Percentiles rank a stretch among this genome's conserved stretches.
Conservation (phyloP, 2,797 vertebrate genomes). For the Sebastes ruberrimus region DNA sequence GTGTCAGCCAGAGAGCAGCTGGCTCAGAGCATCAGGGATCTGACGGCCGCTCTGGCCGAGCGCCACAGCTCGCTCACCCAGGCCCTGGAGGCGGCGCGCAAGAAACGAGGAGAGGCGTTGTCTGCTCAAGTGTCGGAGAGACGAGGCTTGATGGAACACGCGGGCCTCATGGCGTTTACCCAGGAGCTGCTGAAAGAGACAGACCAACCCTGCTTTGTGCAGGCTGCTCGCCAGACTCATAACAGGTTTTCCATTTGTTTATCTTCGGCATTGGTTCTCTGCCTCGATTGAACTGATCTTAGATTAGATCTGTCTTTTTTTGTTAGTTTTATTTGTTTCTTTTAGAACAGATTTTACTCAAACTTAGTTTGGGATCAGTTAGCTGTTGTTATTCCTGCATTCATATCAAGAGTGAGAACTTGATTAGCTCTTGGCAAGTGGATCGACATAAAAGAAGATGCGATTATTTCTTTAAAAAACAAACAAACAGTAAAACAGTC, state of each 20-base stretch:
- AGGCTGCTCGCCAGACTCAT: constrained; percentile 92
- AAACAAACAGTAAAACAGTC: too few relatives aligned
- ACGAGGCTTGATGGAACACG: constrained; percentile 90
- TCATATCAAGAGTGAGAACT: too few relatives aligned
- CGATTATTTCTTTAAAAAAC: too few relatives aligned
- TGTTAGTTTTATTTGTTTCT: too few relatives aligned
- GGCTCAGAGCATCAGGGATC: constrained; percentile 88
- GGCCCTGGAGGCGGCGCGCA: constrained; percentile 88
- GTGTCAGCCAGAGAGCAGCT: constrained; percentile 92
- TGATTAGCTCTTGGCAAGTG: too few relatives aligned
- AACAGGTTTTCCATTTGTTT: constrained; percentile 83
- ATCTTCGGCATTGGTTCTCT: not conserved
- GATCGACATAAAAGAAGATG: too few relatives aligned
- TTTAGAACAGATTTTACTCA: too few relatives aligned
- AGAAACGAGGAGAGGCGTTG: constrained; percentile 87
- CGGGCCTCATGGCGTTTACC: constrained; percentile 92
- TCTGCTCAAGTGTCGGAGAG: constrained; percentile 88
- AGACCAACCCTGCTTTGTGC: constrained; percentile 93
- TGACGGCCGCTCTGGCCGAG: constrained; percentile 89
- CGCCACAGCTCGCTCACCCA: constrained; percentile 86
- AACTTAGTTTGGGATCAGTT: too few relatives aligned
- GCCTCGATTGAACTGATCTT: not conserved
- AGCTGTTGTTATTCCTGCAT: too few relatives aligned
- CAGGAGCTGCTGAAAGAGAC: constrained; percentile 95
- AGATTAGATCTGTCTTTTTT: not conserved